Percentiles rank a stretch among this genome's conserved stretches.
Evolutionary conservation across 2,113 vertebrate species (phyloP).

Genomic region (Thalassarche chlororhynchos): DNA sequence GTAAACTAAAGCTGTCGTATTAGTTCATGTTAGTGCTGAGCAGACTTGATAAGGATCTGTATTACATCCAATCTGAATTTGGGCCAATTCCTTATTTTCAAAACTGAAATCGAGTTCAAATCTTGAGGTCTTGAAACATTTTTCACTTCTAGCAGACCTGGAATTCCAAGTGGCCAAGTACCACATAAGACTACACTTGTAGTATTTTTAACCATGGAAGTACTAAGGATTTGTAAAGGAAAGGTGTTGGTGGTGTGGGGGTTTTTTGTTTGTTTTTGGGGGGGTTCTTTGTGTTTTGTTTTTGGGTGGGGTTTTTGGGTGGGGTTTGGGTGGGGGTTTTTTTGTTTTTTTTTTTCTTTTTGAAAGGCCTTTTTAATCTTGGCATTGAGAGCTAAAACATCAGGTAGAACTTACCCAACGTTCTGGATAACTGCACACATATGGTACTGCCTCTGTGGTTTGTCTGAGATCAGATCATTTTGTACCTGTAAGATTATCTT

Average conservation of each 20-base stretch:
- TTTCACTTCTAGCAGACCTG: neutral
- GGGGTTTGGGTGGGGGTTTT: neutral
- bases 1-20: conserved; percentile 5
- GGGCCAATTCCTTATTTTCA: neutral
- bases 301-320: neutral
- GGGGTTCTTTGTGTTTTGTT: neutral
- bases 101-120: neutral
- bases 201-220: neutral
- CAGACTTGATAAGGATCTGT: neutral
- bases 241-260: neutral
- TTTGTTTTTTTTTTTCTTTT: neutral
- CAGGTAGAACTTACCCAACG: neutral
- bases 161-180: neutral
- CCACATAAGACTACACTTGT: neutral
- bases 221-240: neutral
- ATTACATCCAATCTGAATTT: neutral
- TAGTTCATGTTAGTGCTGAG: neutral
- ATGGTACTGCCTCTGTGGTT: neutral
- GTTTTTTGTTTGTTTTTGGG: neutral
- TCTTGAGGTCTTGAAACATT: neutral
- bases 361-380: neutral
- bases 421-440: neutral
- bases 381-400: neutral
- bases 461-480: neutral
- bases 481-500: neutral